A percentile compares a stretch with the other conserved stretches of the same genome.
Conservation (phyloP, 2,113 vertebrate genomes). For the Dromas ardeola region DNA sequence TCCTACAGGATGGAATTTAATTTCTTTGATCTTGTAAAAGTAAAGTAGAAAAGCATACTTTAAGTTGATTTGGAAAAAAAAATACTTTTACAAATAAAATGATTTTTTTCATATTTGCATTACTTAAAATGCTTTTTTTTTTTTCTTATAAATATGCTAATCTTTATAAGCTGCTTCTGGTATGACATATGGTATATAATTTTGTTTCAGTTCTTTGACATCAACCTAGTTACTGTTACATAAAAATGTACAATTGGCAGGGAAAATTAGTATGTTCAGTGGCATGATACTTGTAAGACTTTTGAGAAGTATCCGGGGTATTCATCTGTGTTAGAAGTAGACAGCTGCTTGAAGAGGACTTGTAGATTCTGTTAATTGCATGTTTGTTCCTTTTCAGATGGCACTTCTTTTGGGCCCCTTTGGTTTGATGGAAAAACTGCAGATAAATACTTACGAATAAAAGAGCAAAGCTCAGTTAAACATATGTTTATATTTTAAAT, state of each 20-base stretch:
- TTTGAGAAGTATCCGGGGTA: not conserved
- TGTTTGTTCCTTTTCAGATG: conserved; percentile 4
- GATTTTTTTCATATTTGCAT: conserved; percentile 4
- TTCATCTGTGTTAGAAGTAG: not conserved
- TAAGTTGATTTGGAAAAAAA: not conserved
- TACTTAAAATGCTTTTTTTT: conserved; percentile 51
- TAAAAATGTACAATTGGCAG: conserved; percentile 42
- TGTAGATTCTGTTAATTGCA: not conserved
- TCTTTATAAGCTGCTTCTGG: conserved; percentile 47
- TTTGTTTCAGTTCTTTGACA: conserved; percentile 58
- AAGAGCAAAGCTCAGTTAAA: conserved; percentile 30
- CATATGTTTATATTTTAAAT: not conserved
- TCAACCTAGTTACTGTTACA: conserved; percentile 47
- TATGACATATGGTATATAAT: conserved; percentile 53
- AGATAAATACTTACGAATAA: conserved; percentile 2
- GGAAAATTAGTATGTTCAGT: conserved; percentile 18
- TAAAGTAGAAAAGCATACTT: not conserved
- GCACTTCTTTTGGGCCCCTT: not conserved
- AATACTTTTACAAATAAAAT: not conserved
- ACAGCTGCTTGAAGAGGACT: conserved; percentile 30
- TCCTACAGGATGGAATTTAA: not conserved
- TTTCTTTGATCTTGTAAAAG: not conserved
- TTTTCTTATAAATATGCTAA: conserved; percentile 54
- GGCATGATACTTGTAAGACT: not conserved
- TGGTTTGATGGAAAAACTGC: not conserved